phyloP scores from a whole-genome alignment of 1,140 invertebrate genomes.

The Doryteuthis pealeii region DNA sequence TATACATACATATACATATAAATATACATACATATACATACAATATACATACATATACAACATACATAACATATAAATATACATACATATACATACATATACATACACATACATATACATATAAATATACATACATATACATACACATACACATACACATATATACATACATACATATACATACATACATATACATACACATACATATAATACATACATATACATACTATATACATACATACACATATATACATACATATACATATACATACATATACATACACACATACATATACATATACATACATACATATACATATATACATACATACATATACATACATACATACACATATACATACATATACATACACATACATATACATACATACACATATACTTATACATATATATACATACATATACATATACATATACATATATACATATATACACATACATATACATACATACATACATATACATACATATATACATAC shows the following conservation, averaged over 20 bases:
- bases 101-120: slow-evolving; percentile 4
- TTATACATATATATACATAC: neutral
- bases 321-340: neutral
- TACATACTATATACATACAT: neutral
- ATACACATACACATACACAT: slow-evolving; percentile 11
- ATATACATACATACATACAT: neutral
- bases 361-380: neutral
- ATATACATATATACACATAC: neutral
- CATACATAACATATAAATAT: too few species aligned
- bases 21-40: too few species aligned
- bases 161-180: slow-evolving; percentile 13
- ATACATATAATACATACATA: neutral
- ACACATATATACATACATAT: neutral
- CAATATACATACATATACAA: too few species aligned
- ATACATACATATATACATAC: neutral
- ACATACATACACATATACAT: neutral
- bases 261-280: neutral
- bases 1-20: too few species aligned
- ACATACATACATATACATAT: neutral
- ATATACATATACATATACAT: neutral
- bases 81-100: slow-evolving; percentile 14
- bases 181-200: slow-evolving; percentile 12
- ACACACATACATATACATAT: neutral
- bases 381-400: neutral
- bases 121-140: slow-evolving; percentile 13